Evolutionary conservation across 2,113 vertebrate genomes (phyloP).

Genomic region (Hiodon tergisus): DNA sequence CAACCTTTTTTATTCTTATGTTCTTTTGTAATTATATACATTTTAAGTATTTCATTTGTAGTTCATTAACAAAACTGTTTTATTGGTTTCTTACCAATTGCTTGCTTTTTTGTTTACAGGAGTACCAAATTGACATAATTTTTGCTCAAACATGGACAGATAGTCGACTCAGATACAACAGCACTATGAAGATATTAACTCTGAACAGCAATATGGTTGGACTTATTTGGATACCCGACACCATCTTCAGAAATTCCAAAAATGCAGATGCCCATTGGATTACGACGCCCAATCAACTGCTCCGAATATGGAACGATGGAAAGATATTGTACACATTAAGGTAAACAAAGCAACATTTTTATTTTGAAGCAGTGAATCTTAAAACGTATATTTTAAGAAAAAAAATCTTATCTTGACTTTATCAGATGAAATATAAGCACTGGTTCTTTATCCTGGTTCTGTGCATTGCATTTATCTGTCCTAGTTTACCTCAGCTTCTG

Average conservation of each 20-base stretch:
- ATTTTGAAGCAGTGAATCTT: background rate
- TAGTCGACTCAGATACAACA: slow-evolving; percentile 89
- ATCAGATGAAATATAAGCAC: background rate
- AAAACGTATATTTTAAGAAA: background rate
- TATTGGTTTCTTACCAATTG: background rate
- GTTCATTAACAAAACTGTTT: no score
- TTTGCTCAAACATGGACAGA: slow-evolving; percentile 97
- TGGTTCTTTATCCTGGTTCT: no score
- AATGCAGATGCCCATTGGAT: slow-evolving; percentile 93
- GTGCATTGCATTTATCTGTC: no score
- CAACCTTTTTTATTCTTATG: no score
- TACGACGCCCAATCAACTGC: slow-evolving; percentile 91
- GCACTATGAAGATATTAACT: slow-evolving; percentile 89
- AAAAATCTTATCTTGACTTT: background rate
- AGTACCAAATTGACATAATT: slow-evolving; percentile 97
- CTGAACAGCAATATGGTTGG: slow-evolving; percentile 97
- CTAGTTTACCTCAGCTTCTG: no score
- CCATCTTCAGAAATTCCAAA: slow-evolving; percentile 94
- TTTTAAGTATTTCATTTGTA: no score
- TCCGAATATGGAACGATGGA: slow-evolving; percentile 93
- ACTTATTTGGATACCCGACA: slow-evolving; percentile 92
- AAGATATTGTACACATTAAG: slow-evolving; percentile 92
- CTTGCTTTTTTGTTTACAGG: slow-evolving; percentile 59
- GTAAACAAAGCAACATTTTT: slow-evolving; percentile 45
- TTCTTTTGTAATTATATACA: no score